Conservation (phyloP, 2,888 invertebrate species). For the Phalera bucephala region DNA sequence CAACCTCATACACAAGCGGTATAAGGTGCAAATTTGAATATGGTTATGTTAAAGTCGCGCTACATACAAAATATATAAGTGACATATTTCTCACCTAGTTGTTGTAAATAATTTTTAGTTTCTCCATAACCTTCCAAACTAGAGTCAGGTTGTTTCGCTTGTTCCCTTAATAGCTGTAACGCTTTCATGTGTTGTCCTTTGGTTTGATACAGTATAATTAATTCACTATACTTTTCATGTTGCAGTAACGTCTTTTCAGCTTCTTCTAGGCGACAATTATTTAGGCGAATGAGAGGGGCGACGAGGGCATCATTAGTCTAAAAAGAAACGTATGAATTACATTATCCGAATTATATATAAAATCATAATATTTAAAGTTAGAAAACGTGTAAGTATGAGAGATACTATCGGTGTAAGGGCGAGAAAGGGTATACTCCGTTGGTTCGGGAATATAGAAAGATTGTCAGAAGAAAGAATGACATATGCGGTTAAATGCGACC, state of each 20-base stretch:
- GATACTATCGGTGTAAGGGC: too few relatives aligned
- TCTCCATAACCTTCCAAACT: conserved; percentile 90
- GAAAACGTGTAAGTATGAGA: too few relatives aligned
- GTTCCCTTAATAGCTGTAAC: conserved; percentile 91
- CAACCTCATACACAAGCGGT: too few relatives aligned
- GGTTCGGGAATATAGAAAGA: too few relatives aligned
- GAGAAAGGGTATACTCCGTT: too few relatives aligned
- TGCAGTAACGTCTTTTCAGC: conserved; percentile 94
- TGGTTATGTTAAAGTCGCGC: too few relatives aligned
- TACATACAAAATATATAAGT: too few relatives aligned
- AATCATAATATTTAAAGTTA: too few relatives aligned
- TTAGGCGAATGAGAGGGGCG: conserved; percentile 93
- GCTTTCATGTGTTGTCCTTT: conserved; percentile 97
- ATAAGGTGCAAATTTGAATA: too few relatives aligned
- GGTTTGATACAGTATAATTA: conserved; percentile 97
- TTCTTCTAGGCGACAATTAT: conserved; percentile 97
- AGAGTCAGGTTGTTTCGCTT: conserved; percentile 89
- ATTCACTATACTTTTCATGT: conserved; percentile 94
- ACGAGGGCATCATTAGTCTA: conserved; percentile 98
- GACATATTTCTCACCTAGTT: conserved; percentile 87
- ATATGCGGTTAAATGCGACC: too few relatives aligned
- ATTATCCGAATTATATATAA: too few relatives aligned
- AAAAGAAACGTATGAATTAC: conserved; percentile 22
- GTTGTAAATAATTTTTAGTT: conserved; percentile 95
- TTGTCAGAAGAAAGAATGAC: too few relatives aligned